A percentile compares a stretch with the other conserved stretches of the same genome.
Conservation (phyloP, 1,140 invertebrate genomes). For the Dinothrombium tinctorium region DNA sequence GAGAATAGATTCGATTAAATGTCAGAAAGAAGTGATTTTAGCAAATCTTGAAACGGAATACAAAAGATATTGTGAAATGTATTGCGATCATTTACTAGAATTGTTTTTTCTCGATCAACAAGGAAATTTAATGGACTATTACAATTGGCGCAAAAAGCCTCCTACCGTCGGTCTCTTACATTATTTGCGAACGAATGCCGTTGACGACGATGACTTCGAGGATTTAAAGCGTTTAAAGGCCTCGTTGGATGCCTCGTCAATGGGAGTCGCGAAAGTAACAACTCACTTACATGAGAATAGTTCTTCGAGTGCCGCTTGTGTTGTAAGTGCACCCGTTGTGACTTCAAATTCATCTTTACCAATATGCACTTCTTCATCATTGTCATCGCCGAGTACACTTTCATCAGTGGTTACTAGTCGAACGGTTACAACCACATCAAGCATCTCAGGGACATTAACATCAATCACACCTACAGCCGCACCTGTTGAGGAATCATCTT, state of each 20-base stretch:
- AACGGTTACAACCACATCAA: neutral
- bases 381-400: neutral
- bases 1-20: too few relatives aligned
- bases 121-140: slow-evolving; percentile 64
- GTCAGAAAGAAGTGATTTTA: slow-evolving; percentile 10
- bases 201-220: slow-evolving; percentile 39
- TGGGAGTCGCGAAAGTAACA: neutral
- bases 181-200: slow-evolving; percentile 44
- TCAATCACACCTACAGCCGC: neutral
- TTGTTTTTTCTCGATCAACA: slow-evolving; percentile 57
- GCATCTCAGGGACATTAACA: neutral
- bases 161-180: slow-evolving; percentile 37
- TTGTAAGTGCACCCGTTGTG: neutral
- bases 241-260: slow-evolving; percentile 1
- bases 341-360: neutral
- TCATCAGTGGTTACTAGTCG: too few relatives aligned
- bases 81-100: slow-evolving; percentile 54
- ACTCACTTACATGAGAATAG: neutral
- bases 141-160: slow-evolving; percentile 49
- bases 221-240: slow-evolving; percentile 1
- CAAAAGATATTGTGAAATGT: slow-evolving; percentile 24
- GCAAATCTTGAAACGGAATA: slow-evolving; percentile 18
- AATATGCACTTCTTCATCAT: neutral
- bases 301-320: neutral
- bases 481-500: slow-evolving; percentile 9